phyloP scores from a whole-genome alignment of 2,113 vertebrate genomes.

The Lamprologus callipterus region DNA sequence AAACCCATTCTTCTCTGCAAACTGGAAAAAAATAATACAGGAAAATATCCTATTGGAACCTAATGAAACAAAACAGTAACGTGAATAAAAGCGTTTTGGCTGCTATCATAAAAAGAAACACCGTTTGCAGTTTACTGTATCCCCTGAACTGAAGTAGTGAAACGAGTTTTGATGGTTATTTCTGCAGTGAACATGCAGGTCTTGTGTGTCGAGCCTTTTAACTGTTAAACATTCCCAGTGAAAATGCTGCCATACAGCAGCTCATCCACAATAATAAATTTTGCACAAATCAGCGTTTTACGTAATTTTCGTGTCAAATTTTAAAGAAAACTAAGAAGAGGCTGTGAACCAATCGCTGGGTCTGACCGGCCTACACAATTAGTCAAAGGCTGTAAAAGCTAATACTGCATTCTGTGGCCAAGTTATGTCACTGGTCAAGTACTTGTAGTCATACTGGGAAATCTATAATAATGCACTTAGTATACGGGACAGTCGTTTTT shows the following conservation, averaged over 20 bases:
- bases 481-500: constrained; percentile 4
- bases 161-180: not conserved
- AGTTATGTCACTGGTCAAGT: not conserved
- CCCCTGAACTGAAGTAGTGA: constrained; percentile 16
- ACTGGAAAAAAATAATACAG: not conserved
- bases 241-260: constrained; percentile 19
- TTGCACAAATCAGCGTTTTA: not conserved
- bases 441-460: not conserved
- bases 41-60: not conserved
- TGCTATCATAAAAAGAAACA: constrained; percentile 13
- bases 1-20: not conserved
- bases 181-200: constrained; percentile 54
- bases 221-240: constrained; percentile 37
- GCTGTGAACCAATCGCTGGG: not conserved
- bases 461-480: constrained; percentile 53
- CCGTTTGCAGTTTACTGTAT: not conserved
- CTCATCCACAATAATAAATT: not conserved
- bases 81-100: not conserved
- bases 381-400: not conserved
- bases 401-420: not conserved
- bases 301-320: not conserved
- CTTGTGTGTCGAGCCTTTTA: not conserved
- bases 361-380: not conserved
- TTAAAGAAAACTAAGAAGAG: not conserved
- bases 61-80: not conserved